A percentile compares a stretch with the other conserved stretches of the same genome.
Evolutionary conservation across 2,888 invertebrate genomes (phyloP).

Genomic region (Harpalus rubripes): DNA sequence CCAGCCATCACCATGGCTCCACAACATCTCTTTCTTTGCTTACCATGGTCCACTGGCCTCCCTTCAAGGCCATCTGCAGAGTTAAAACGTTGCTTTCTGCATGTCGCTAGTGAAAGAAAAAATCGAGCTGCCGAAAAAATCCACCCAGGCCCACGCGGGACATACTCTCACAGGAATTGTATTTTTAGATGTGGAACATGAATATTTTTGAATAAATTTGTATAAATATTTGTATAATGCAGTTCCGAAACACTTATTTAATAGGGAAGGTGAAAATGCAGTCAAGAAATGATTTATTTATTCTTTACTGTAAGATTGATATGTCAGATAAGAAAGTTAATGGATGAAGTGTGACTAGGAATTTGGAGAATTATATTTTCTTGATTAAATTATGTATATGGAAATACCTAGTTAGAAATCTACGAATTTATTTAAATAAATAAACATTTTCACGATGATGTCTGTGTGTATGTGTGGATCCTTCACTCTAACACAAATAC

Average conservation of each 20-base stretch:
- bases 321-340: background rate
- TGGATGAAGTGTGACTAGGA: conserved; percentile 3
- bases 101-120: conserved; percentile 50
- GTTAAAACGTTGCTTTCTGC: conserved; percentile 62
- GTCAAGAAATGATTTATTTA: conserved; percentile 14
- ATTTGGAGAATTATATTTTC: conserved; percentile 3
- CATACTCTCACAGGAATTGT: background rate
- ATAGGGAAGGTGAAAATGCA: conserved; percentile 10
- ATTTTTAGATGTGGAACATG: conserved; percentile 34
- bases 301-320: background rate
- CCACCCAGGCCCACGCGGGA: background rate
- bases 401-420: too few species aligned
- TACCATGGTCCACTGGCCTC: conserved; percentile 4
- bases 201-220: conserved; percentile 46
- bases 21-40: background rate
- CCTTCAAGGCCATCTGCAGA: conserved; percentile 60
- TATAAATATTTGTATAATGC: conserved; percentile 33
- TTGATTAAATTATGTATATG: background rate
- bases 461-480: too few species aligned
- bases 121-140: conserved; percentile 60
- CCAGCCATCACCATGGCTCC: conserved; percentile 22
- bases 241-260: conserved; percentile 20
- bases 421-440: too few species aligned
- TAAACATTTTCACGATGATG: too few species aligned
- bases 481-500: too few species aligned